A percentile compares a stretch with the other conserved stretches of the same genome.
Evolutionary conservation across 2,888 invertebrate genomes (phyloP).

Genomic region (Slavum lentiscoides): DNA sequence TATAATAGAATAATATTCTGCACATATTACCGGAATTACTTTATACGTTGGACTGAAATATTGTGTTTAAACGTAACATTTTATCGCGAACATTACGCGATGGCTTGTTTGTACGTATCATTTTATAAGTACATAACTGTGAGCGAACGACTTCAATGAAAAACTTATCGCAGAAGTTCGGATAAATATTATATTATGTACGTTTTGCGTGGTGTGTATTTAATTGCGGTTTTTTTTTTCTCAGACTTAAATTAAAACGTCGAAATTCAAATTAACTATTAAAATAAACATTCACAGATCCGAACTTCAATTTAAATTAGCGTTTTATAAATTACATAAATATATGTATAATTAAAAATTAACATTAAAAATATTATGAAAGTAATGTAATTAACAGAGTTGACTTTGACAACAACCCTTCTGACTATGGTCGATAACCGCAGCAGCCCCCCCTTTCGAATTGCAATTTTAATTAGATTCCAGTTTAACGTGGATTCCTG

Average conservation of each 20-base stretch:
- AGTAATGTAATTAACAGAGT: conserved; percentile 29
- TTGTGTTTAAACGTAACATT: no score
- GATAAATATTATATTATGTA: not conserved
- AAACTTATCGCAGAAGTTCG: not conserved
- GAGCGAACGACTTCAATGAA: not conserved
- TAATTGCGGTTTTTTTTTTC: no score
- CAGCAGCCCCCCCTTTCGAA: conserved; percentile 5
- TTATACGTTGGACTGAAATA: no score
- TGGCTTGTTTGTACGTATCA: not conserved
- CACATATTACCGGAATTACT: no score
- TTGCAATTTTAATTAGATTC: conserved; percentile 49
- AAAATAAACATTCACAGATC: no score
- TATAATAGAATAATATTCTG: no score
- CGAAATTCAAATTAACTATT: no score
- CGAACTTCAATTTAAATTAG: no score
- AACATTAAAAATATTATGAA: not conserved
- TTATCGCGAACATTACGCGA: not conserved
- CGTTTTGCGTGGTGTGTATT: no score
- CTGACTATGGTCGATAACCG: conserved; percentile 24
- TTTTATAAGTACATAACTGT: no score
- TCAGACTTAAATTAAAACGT: no score
- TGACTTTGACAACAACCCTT: conserved; percentile 31
- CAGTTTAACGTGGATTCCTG: conserved; percentile 36
- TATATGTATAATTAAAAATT: not conserved
- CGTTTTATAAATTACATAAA: not conserved